Evolutionary conservation across 2,888 invertebrate species (phyloP).

Genomic region (Hedya salicella): DNA sequence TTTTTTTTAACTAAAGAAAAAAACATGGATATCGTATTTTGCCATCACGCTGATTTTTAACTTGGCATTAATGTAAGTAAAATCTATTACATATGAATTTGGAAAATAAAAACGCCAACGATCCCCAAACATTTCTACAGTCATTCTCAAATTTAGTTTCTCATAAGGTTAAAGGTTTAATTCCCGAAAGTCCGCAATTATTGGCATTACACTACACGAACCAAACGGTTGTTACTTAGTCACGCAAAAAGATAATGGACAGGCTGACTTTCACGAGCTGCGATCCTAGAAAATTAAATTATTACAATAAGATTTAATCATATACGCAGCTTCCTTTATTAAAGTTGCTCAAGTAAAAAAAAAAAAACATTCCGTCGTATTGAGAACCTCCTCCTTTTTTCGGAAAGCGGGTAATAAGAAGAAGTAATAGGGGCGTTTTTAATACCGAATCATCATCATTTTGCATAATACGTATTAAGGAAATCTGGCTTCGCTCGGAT

Average conservation of each 20-base stretch:
- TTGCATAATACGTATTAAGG: background rate
- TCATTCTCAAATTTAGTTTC: constrained; percentile 35
- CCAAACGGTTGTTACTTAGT: constrained; percentile 39
- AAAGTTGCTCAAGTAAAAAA: background rate
- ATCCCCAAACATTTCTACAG: constrained; percentile 11
- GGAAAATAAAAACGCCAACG: too few species aligned
- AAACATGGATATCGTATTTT: too few species aligned
- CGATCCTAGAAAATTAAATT: constrained; percentile 21
- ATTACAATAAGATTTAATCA: constrained; percentile 22
- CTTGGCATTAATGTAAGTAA: too few species aligned
- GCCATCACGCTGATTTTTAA: background rate
- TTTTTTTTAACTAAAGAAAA: too few species aligned
- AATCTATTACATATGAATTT: too few species aligned
- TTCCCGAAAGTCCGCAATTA: constrained; percentile 39
- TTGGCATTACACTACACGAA: constrained; percentile 39
- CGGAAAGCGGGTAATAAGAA: background rate
- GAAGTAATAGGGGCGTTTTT: background rate
- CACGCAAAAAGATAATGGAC: constrained; percentile 42
- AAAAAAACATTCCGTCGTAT: background rate
- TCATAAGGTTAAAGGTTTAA: constrained; percentile 40
- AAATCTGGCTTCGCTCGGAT: too few species aligned
- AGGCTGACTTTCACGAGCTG: constrained; percentile 25
- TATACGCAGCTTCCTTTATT: constrained; percentile 6
- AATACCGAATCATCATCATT: background rate
- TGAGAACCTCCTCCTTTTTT: too few species aligned